Conservation (phyloP, 2,797 vertebrate genomes). For the Poecilia picta region DNA sequence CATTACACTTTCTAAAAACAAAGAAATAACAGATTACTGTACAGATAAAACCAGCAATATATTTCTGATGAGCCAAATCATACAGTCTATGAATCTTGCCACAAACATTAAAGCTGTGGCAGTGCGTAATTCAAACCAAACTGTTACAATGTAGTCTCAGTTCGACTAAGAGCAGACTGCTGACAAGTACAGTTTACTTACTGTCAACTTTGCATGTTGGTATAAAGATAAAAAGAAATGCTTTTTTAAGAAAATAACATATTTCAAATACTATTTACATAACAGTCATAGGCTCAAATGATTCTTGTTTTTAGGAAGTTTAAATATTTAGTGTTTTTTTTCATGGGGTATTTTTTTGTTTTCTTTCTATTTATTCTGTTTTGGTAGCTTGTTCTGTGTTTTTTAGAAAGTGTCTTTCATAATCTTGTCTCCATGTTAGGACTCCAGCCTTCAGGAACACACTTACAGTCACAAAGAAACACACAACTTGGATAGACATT, state of each 20-base stretch:
- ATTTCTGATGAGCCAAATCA: not conserved
- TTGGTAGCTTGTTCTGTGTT: slow-evolving; percentile 5
- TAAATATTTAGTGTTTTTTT: not conserved
- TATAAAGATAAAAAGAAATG: not conserved
- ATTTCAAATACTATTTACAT: not conserved
- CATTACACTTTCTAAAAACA: not conserved
- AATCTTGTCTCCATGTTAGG: slow-evolving; percentile 25
- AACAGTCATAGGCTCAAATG: not conserved
- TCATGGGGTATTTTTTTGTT: not conserved
- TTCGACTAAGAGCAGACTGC: not conserved
- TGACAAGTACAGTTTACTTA: not conserved
- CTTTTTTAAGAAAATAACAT: not conserved
- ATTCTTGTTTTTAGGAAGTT: not conserved
- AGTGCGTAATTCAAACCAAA: not conserved
- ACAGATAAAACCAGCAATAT: not conserved
- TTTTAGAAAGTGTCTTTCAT: slow-evolving; percentile 17
- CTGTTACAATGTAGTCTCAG: not conserved
- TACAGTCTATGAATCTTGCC: not conserved
- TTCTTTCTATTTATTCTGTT: slow-evolving; percentile 6
- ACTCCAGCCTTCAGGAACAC: slow-evolving; percentile 22
- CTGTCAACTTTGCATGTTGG: not conserved
- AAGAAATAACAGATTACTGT: not conserved
- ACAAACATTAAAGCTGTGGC: not conserved
- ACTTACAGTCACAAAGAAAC: slow-evolving; percentile 22
- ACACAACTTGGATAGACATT: slow-evolving; percentile 46